phyloP scores from a whole-genome alignment of 2,888 invertebrate species.

The Sphecodes monilicornis region DNA sequence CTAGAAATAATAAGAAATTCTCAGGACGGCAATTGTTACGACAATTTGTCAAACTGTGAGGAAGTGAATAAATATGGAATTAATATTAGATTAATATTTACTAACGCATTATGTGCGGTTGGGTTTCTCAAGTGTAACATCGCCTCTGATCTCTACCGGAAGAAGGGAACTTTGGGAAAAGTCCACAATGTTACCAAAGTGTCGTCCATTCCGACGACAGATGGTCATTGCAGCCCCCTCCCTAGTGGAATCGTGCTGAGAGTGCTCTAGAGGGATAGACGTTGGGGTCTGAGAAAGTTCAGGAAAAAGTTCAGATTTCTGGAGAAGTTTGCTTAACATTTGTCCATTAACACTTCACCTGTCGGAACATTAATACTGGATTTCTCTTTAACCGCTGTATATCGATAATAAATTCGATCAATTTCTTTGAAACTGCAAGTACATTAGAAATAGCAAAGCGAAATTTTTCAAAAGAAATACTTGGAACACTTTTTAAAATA shows the following conservation, averaged over 20 bases:
- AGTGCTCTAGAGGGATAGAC: neutral
- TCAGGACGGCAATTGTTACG: fast-evolving
- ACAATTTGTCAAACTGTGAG: neutral
- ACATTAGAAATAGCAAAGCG: neutral
- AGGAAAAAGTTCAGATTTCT: neutral
- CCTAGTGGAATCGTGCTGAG: neutral
- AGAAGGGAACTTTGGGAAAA: conserved; percentile 3
- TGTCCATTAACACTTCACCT: neutral
- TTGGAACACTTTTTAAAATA: neutral
- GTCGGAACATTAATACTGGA: neutral
- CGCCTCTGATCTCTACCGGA: conserved; percentile 8
- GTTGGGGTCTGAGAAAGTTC: neutral
- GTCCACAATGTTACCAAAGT: conserved; percentile 9
- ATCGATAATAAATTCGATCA: neutral
- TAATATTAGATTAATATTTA: neutral
- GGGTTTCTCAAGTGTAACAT: neutral
- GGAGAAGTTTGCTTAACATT: conserved; percentile 5
- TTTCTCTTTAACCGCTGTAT: neutral
- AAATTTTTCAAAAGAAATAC: neutral
- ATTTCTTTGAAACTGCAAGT: neutral
- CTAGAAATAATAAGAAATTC: neutral
- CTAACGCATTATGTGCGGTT: neutral
- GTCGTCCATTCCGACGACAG: conserved; percentile 13
- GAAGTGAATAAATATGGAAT: neutral
- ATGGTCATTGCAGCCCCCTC: conserved; percentile 8